A percentile compares a stretch with the other conserved stretches of the same genome.
Evolutionary conservation across 2,797 vertebrate genomes (phyloP).

Genomic region (Odontamblyopus lacepedii): DNA sequence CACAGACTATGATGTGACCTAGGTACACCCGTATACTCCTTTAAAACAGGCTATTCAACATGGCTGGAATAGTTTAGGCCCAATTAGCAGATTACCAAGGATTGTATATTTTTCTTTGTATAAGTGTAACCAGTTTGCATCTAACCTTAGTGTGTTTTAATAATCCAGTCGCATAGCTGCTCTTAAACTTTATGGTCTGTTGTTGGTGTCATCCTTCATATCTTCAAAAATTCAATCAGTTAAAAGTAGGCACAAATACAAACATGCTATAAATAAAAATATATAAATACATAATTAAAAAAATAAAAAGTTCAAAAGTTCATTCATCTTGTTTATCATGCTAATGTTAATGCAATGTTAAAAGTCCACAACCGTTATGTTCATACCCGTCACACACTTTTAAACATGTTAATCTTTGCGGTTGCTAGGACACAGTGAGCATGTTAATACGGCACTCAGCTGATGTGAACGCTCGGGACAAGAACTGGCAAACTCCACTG

Average conservation of each 20-base stretch:
- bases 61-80: slow-evolving; percentile 12
- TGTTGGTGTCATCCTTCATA: background rate
- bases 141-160: background rate
- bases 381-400: background rate
- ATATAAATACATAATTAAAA: too few species aligned
- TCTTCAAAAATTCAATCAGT: too few species aligned
- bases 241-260: too few species aligned
- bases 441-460: slow-evolving; percentile 94
- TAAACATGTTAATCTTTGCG: background rate
- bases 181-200: background rate
- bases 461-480: slow-evolving; percentile 94
- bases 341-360: background rate
- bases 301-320: too few species aligned
- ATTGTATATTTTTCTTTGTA: background rate
- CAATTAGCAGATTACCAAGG: background rate
- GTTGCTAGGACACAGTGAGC: slow-evolving; percentile 86
- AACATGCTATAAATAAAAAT: too few species aligned
- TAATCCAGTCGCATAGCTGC: background rate
- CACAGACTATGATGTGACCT: background rate
- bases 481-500: slow-evolving; percentile 97
- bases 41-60: slow-evolving; percentile 35
- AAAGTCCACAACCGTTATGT: background rate
- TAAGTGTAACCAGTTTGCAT: background rate
- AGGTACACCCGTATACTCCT: background rate
- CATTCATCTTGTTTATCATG: background rate